Base-by-base conservation (phyloP, 2,888 invertebrate species). In the Pristionchus mayeri region DNA sequence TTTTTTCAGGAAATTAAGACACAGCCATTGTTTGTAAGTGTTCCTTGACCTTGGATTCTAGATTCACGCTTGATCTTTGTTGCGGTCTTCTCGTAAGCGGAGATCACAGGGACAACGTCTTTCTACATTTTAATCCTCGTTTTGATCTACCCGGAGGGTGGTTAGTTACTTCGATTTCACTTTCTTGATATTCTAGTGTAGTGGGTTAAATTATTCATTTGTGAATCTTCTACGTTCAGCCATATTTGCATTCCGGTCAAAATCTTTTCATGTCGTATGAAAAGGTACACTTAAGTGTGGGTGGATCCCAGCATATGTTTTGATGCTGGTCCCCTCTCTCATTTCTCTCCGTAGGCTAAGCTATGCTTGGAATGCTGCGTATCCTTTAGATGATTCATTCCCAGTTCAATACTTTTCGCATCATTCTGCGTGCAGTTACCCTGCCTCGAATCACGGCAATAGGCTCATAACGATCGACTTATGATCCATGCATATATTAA, bases 11-110 rank as follows among this genome's bases (percentile, higher is more conserved):
- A n/a, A 71, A 71, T 24, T 71, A 34, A 34, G 34, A 34, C 63
- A 71, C 18, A n/a, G 18, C 40, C n/a, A 44, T 24, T 71, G 24
- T 71, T 24, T 71, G 40, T 71, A 21, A n/a, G 40, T 71, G 71
- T 40, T 71, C 40, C 40, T 34, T 44, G 24, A 40, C n/a, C 40
- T n/a, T 71, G 9, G 27, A 11, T 84, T 86, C 27, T 71, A 89
- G 91, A 80, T 92, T 92, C 86, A 37, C 85, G 30, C 88, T 92
- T 57, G 91, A 92, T 86, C 84, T 92, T 34, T 92, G 92, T 84
- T 92, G 92, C 81, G 92, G 92, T 11, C 86, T 89, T 16, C 84
- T 92, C 6, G 89, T 92, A 48, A 87, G 90, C 71, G 91, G 91
- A 11, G 91, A 91, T 84, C 91, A 91, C 85, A 88, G 89, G 86